phyloP scores from a whole-genome alignment of 2,888 invertebrate genomes.

The Caenorhabditis drosophilae region DNA sequence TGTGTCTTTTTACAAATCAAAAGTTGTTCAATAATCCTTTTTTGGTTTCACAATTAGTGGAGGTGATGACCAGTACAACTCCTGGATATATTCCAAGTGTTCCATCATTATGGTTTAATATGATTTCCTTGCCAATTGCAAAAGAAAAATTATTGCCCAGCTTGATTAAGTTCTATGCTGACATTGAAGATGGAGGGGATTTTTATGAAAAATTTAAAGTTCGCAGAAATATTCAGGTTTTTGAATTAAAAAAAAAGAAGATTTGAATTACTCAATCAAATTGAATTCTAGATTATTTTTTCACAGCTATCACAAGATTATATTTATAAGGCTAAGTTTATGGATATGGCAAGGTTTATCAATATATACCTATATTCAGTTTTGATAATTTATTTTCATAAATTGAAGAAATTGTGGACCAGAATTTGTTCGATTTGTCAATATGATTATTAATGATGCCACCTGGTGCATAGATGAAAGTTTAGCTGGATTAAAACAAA shows the following conservation, averaged over 20 bases:
- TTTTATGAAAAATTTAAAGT: conserved; percentile 99
- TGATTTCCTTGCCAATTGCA: conserved; percentile 75
- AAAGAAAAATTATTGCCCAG: conserved; percentile 84
- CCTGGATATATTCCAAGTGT: conserved; percentile 32
- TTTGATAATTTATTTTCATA: conserved; percentile 3
- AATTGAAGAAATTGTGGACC: conserved; percentile 52
- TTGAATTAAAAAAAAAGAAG: conserved; percentile 18
- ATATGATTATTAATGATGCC: conserved; percentile 94
- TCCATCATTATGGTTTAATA: conserved; percentile 28
- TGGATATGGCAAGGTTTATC: conserved; percentile 82
- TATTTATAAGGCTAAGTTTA: conserved; percentile 83
- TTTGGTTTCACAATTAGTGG: conserved; percentile 82
- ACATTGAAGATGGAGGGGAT: conserved; percentile 75
- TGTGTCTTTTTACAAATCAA: conserved; percentile 87
- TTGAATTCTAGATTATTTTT: conserved; percentile 71
- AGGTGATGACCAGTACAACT: conserved; percentile 47
- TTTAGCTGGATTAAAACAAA: conserved; percentile 80
- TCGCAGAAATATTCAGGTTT: conserved; percentile 93
- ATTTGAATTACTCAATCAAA: not conserved
- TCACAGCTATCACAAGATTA: conserved; percentile 85
- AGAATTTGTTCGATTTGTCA: conserved; percentile 87
- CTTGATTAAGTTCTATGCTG: conserved; percentile 95
- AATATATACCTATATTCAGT: conserved; percentile 46
- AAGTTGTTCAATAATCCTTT: conserved; percentile 94
- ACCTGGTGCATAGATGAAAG: conserved; percentile 95